Evolutionary conservation across 2,113 vertebrate species (phyloP).

Genomic region (Dryoscopus gambensis): DNA sequence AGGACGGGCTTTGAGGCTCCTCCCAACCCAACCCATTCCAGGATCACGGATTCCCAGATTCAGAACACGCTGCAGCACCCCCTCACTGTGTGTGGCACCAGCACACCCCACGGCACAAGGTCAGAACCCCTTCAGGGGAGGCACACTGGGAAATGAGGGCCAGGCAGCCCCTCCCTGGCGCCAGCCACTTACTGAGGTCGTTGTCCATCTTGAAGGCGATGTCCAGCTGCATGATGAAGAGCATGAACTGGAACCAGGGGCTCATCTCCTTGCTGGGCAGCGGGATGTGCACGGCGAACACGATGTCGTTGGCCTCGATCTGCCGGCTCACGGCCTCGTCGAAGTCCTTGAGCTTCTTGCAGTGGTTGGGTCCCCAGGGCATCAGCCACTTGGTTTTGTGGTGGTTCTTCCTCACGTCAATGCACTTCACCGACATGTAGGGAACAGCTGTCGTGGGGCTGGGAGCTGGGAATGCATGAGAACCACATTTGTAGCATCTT

Average conservation of each 20-base stretch:
- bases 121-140: rapidly evolving
- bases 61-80: rapidly evolving
- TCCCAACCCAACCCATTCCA: not conserved
- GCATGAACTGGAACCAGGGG: constrained; percentile 98
- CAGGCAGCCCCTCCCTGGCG: rapidly evolving
- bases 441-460: constrained; percentile 84
- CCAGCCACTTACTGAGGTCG: constrained; percentile 84
- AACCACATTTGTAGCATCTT: not conserved
- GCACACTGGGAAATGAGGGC: rapidly evolving
- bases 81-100: rapidly evolving
- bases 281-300: constrained; percentile 91
- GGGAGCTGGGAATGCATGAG: constrained; percentile 76
- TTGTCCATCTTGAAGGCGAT: constrained; percentile 92
- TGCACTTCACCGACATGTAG: constrained; percentile 88
- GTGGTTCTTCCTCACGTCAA: constrained; percentile 81
- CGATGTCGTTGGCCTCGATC: constrained; percentile 94
- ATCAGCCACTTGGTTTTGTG: constrained; percentile 86
- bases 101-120: rapidly evolving
- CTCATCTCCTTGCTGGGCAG: constrained; percentile 90
- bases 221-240: constrained; percentile 93
- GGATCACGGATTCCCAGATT: not conserved
- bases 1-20: not conserved
- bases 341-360: constrained; percentile 85
- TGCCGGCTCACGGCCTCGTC: constrained; percentile 85
- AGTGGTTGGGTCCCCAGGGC: constrained; percentile 90